A percentile compares a stretch with the other conserved stretches of the same genome.
phyloP scores from a whole-genome alignment of 2,888 invertebrate species.

The Arctia plantaginis region DNA sequence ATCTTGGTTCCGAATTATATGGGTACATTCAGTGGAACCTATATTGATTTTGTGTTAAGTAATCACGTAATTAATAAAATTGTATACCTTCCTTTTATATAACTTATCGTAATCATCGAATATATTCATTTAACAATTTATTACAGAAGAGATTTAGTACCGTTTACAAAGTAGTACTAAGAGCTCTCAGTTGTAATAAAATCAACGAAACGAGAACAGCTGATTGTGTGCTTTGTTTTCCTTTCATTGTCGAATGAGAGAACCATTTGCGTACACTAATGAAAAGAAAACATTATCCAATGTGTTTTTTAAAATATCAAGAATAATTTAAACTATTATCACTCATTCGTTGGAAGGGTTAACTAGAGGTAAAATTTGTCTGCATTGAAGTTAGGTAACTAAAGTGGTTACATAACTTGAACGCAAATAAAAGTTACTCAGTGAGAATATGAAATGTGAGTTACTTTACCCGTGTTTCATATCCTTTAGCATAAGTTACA shows the following conservation, averaged over 20 bases:
- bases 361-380: not conserved
- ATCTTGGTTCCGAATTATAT: too few species aligned
- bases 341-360: not conserved
- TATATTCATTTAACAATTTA: not conserved
- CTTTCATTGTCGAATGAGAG: conserved; percentile 14
- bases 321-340: not conserved
- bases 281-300: conserved; percentile 1
- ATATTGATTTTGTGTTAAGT: not conserved
- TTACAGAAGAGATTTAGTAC: not conserved
- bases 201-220: conserved; percentile 10
- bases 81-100: not conserved
- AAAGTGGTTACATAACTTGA: too few species aligned
- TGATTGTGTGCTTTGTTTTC: conserved; percentile 18
- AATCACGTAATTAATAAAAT: not conserved
- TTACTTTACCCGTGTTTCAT: not conserved
- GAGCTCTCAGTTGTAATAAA: conserved; percentile 8
- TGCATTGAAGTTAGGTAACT: not conserved
- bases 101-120: not conserved
- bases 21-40: too few species aligned
- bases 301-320: not conserved
- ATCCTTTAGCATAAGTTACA: not conserved
- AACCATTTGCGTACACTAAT: conserved; percentile 13
- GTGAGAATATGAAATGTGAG: not conserved
- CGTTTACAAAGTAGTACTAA: conserved; percentile 5
- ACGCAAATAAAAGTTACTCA: not conserved